Evolutionary conservation across 2,888 invertebrate species (phyloP), one percentile per base, ranked within the genome.

Genomic region (Merodon equestris): DNA sequence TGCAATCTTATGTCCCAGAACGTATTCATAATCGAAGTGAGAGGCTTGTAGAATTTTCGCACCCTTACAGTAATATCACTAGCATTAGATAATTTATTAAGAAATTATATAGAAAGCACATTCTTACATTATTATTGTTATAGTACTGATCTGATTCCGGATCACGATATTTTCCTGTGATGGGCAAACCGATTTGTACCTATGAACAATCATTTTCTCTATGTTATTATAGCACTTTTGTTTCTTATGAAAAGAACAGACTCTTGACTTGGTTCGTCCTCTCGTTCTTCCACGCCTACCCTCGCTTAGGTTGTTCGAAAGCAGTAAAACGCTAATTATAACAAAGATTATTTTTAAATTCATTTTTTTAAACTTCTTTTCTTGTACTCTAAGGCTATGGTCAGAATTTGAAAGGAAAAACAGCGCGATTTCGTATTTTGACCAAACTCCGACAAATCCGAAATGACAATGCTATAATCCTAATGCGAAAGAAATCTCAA

Each of bases 21-120:
- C 95, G 90, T 96, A 97, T 91, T 97, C 96, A 89, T 94, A 94
- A 89, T 97, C 97, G 88, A 97, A 97, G 89, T 97, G 97, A 1
- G 97, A 97, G 2, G 96, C 94, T 83, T 95, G 91, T 40, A 94
- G 89, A 75, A 97, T 97, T 90, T 96, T 96, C 0, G 97, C 97
- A 15, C 97, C 97, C 97, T 97, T 87, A 4, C n/a, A n/a, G n/a
- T n/a, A n/a, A n/a, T n/a, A n/a, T 9, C 15, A 47, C n/a, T 12
- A 58, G 18, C 40, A 56, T n/a, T 15, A 42, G 14, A 40, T 27
- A 27, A 27, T 27, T 27, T 2, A 27, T 27, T 27, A 27, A 2
- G 27, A 27, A 27, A 27, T 27, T n/a, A 12, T 12, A 38, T 17
- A 9, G 19, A 51, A 12, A 58, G 19, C 36, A 38, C 38, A n/a